phyloP scores from a whole-genome alignment of 2,888 invertebrate genomes.

The Listrodromus nycthemerus region DNA sequence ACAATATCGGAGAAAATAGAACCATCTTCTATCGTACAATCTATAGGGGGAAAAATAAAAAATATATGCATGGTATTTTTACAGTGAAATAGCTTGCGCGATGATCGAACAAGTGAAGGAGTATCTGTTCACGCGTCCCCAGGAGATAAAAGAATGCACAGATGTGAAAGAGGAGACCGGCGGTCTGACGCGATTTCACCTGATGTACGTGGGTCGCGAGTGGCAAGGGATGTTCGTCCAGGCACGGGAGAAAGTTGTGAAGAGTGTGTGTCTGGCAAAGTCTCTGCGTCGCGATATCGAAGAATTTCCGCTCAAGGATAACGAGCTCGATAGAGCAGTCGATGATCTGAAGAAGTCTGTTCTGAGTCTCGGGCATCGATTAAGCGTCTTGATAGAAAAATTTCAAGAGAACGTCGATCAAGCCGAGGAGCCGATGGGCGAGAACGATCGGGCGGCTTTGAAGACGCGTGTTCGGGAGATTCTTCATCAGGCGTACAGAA shows the following conservation, averaged over 20 bases:
- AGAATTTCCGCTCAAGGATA: conserved; percentile 84
- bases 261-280: conserved; percentile 93
- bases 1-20: neutral
- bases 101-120: conserved; percentile 86
- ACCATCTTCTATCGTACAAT: neutral
- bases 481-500: conserved; percentile 94
- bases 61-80: conserved; percentile 39
- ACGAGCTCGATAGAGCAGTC: conserved; percentile 88
- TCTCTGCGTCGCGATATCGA: conserved; percentile 89
- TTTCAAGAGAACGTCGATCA: conserved; percentile 86
- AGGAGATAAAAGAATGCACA: conserved; percentile 77
- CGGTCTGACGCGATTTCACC: conserved; percentile 84
- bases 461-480: conserved; percentile 90
- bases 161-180: conserved; percentile 68
- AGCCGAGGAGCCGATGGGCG: conserved; percentile 86
- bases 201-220: conserved; percentile 90
- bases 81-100: conserved; percentile 85
- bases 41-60: neutral
- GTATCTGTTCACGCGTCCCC: conserved; percentile 84
- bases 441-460: conserved; percentile 87
- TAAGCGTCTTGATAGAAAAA: conserved; percentile 86
- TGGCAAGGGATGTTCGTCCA: conserved; percentile 92
- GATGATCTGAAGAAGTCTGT: conserved; percentile 85
- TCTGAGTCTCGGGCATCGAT: conserved; percentile 86
- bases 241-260: conserved; percentile 92